Evolutionary conservation across 2,797 vertebrate species (phyloP).

Genomic region (Numenius phaeopus): DNA sequence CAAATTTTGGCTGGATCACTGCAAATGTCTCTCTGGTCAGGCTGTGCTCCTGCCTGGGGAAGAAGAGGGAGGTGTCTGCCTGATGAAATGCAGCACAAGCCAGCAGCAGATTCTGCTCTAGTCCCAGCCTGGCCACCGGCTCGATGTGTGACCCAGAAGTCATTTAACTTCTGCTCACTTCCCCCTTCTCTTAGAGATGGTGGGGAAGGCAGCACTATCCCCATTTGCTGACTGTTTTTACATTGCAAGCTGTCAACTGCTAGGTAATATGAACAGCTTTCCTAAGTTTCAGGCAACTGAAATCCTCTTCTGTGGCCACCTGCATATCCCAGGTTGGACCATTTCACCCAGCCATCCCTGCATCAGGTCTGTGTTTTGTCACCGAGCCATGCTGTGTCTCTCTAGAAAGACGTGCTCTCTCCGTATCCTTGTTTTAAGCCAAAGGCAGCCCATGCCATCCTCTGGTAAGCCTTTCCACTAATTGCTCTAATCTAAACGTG

Average conservation of each 20-base stretch:
- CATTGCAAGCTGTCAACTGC: background rate
- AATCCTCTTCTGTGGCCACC: background rate
- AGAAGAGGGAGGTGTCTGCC: background rate
- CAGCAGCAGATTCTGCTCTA: background rate
- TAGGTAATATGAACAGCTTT: background rate
- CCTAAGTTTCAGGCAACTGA: background rate
- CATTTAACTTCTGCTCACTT: background rate
- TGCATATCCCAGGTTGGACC: background rate
- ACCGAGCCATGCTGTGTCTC: background rate
- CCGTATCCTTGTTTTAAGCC: background rate
- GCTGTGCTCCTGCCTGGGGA: background rate
- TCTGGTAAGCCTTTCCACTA: background rate
- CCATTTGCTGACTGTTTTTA: background rate
- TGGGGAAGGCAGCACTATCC: background rate
- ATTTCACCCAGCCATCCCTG: background rate
- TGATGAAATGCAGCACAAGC: background rate
- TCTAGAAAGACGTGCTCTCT: background rate
- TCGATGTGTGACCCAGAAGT: background rate
- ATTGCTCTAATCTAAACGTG: background rate
- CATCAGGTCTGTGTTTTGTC: background rate
- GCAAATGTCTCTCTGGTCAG: background rate
- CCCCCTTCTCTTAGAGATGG: fast-evolving
- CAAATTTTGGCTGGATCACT: background rate
- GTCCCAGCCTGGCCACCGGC: background rate
- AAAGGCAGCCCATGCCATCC: background rate